phyloP scores from a whole-genome alignment of 2,888 invertebrate genomes.

The Platycheirus albimanus region DNA sequence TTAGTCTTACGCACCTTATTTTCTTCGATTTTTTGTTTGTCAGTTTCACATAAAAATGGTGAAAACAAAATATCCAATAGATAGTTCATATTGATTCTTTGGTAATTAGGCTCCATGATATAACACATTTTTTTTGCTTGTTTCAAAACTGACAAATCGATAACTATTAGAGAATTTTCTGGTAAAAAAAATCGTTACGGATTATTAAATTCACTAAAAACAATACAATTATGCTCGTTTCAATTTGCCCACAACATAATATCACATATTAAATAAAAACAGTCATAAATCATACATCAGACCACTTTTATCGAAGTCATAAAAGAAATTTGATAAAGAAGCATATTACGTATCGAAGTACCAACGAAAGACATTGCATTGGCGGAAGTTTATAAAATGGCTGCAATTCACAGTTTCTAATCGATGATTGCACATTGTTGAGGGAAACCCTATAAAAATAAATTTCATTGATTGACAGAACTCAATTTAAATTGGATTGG shows the following conservation, averaged over 20 bases:
- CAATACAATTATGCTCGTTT: constrained; percentile 3
- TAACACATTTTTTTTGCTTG: constrained; percentile 1
- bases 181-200: constrained; percentile 4
- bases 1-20: constrained; percentile 22
- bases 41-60: background rate
- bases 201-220: constrained; percentile 18
- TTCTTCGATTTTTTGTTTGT: background rate
- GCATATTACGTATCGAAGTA: background rate
- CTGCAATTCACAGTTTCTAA: background rate
- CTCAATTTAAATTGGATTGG: constrained; percentile 17
- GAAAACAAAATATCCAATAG: background rate
- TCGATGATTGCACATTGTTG: constrained; percentile 1
- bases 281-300: constrained; percentile 6
- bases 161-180: background rate
- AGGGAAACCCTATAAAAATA: constrained; percentile 5
- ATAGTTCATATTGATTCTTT: background rate
- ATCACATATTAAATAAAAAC: background rate
- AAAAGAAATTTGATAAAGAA: background rate
- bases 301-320: background rate
- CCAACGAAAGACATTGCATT: background rate
- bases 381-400: constrained; percentile 14
- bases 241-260: background rate
- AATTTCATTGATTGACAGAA: constrained; percentile 14
- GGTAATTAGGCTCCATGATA: constrained; percentile 17
- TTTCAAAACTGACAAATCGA: constrained; percentile 7